Base-by-base conservation (phyloP, 2,888 invertebrate genomes). In the Tillus elongatus region DNA sequence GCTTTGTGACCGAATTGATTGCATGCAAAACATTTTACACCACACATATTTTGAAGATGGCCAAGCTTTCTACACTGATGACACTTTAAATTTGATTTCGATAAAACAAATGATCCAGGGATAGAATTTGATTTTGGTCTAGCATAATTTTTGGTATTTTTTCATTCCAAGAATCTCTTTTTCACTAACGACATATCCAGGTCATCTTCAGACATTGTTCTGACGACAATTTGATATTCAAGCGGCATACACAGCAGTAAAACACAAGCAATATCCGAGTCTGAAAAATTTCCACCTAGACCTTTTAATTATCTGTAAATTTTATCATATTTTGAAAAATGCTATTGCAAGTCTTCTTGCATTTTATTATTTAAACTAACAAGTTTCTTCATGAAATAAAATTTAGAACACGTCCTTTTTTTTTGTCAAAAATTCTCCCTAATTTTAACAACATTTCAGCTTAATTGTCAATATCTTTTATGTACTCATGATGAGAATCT, bases 401-500 rank as follows among this genome's bases (percentile, higher is more conserved):
- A 36, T 10, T 36, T 36, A 3, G 31, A 36, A 31, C 31, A 36
- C 1, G 15, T 36, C 12, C 36, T 15, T 27, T 29, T n/a, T n/a
- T 35, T 11, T 44, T 46, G 11, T 15, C 30, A 31, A 41, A 44
- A 27, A 41, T 41, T 27, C 4, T 15, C 37, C 44, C 42, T 13
- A 47, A 30, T 13, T 42, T 45, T 6, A 16, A 29, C n/a, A 47
- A 30, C 44, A 45, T 47, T 2, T 36, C 45, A 15, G 4, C 8
- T 2, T 43, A 40, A 13, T 13, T 31, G n/a, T 43, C 40, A 9
- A 39, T 42, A 6, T 41, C 42, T 38, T 45, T 47, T 12, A 46
- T 32, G 36, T 47, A 44, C 30, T 44, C 44, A 6, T 45, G 28
- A 39, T 47, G 44, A 1, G 40, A 40, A 28, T 45, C 45, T n/a